A percentile compares a stretch with the other conserved stretches of the same genome.
phyloP scores from a whole-genome alignment of 2,113 vertebrate genomes.

The Trogon surrucura region DNA sequence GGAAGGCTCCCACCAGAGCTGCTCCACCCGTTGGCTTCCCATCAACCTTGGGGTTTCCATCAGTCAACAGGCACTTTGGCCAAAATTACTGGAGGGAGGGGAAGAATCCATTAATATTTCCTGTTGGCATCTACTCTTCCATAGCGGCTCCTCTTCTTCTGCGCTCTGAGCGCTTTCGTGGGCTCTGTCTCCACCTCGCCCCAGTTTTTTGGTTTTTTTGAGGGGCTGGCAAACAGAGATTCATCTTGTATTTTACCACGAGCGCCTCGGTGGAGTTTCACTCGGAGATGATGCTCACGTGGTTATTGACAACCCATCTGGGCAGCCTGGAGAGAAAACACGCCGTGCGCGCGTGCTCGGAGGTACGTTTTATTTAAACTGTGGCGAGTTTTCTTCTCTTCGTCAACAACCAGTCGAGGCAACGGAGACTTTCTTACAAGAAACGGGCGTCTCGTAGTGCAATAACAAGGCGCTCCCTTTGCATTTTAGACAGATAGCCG shows the following conservation, averaged over 20 bases:
- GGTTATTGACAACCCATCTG: not conserved
- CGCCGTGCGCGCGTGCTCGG: fast-evolving
- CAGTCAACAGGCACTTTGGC: not conserved
- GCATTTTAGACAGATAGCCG: not conserved
- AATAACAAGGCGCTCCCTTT: not conserved
- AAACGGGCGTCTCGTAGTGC: fast-evolving
- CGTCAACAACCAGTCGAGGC: not conserved
- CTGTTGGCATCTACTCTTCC: not conserved
- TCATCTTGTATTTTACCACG: not conserved
- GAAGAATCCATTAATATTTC: not conserved
- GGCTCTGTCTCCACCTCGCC: not conserved
- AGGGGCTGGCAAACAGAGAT: not conserved
- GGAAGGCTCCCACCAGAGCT: not conserved
- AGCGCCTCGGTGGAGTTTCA: not conserved
- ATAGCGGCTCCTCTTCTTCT: not conserved
- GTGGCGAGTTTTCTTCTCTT: not conserved
- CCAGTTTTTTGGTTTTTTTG: not conserved
- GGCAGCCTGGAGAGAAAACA: not conserved
- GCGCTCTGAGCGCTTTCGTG: fast-evolving
- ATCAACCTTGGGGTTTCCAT: not conserved
- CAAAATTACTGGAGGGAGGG: not conserved
- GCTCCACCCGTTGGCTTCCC: not conserved
- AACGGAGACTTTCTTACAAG: not conserved
- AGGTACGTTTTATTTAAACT: not conserved
- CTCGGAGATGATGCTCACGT: fast-evolving